Base-by-base conservation (phyloP, 1,140 invertebrate species). In the Lepidotrigona ventralis region DNA sequence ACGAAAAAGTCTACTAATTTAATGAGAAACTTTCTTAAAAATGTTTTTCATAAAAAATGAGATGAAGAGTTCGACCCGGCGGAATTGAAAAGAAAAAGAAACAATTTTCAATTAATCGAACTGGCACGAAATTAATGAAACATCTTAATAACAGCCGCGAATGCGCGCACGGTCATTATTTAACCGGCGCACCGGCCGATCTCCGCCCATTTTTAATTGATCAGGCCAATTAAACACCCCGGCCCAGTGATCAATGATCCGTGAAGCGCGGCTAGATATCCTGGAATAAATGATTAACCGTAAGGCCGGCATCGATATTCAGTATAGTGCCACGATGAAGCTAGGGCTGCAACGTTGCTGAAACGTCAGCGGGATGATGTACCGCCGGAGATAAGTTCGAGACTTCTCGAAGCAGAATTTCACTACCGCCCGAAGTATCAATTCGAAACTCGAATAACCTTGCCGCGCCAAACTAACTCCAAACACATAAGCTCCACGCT, bases 231-330 rank as follows among this genome's bases (percentile, higher is more conserved):
- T 74, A 74, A 74, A 74, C 26, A n/a, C 29, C 54, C 53, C 9
- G 51, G 1, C 12, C 12, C 29, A 21, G 46, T 74, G 72, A 74
- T 58, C 53, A 39, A 74, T 54, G 72, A 74, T 29, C 54, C 72
- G 21, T 33, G 72, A 33, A 56, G 72, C 26, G 29, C 21, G 21
- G 54, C 58, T 33, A 58, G 72, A 58, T 54, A 74, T 58, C 54
- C 53, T 17, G 72, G 39, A 58, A 74, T 74, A 58, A 74, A 58
- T 74, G 72, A 74, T 74, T 66, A 74, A 74, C n/a, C 72, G 54
- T 33, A 29, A 58, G 23, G 39, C 21, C 2, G 8, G 72, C 29
- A 58, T 74, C 72, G 58, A 58, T 74, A 58, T 74, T 33, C 29
- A n/a, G 72, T 3, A 11, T 9, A 1, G 6, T 9, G 1, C 12